Evolutionary conservation across 2,797 vertebrate species (phyloP).

Genomic region (Argentina silus): DNA sequence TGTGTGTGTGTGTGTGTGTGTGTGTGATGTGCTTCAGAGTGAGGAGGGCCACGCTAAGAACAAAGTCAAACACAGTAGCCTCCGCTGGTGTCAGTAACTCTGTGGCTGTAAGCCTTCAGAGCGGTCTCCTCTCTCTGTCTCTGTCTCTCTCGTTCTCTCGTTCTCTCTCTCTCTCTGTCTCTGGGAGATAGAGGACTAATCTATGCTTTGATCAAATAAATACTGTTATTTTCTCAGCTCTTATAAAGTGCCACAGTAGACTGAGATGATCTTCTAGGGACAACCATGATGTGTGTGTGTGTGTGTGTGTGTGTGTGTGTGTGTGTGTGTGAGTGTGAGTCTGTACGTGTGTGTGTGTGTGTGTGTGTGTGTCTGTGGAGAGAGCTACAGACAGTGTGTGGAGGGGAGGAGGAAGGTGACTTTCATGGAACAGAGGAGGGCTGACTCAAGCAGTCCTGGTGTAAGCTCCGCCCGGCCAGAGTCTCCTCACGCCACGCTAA

Average conservation of each 20-base stretch:
- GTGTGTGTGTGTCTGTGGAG: too few relatives aligned
- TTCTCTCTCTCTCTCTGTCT: too few relatives aligned
- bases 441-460: conserved; percentile 72
- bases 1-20: too few relatives aligned
- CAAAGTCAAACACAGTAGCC: conserved; percentile 66
- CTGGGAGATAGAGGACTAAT: neutral
- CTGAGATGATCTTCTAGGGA: neutral
- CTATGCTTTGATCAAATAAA: neutral
- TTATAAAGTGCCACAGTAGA: neutral
- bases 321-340: too few relatives aligned
- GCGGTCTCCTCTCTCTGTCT: too few relatives aligned
- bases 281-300: too few relatives aligned
- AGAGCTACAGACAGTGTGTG: conserved; percentile 10
- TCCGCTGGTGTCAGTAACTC: conserved; percentile 30
- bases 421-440: conserved; percentile 69
- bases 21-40: conserved; percentile 69
- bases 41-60: conserved; percentile 57
- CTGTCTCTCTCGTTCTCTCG: too few relatives aligned
- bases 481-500: conserved; percentile 42
- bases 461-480: conserved; percentile 67
- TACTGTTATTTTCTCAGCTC: neutral
- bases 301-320: too few relatives aligned
- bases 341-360: too few relatives aligned
- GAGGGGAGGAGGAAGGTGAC: conserved; percentile 67
- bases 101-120: conserved; percentile 40